These are phyloP conservation scores for Heliangelus exortis DNA, from an alignment of 2,797 vertebrate species.

Conservation along the genomic window DNA sequence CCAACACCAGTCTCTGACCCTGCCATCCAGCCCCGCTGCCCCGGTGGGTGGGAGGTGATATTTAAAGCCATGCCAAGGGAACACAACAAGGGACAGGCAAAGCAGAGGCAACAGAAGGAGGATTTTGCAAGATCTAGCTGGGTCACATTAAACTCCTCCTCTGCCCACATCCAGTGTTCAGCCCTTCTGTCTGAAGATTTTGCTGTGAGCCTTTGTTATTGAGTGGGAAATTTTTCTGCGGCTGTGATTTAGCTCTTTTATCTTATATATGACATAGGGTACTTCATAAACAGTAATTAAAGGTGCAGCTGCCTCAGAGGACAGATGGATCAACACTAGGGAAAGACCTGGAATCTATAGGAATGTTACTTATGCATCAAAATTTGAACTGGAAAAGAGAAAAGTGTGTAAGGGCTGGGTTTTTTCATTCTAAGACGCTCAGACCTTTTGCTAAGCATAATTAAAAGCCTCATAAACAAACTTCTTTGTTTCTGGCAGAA, in stretches of 20 bases:
- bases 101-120: slow-evolving; percentile 68
- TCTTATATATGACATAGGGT: too few species aligned
- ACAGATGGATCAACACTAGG: not conserved
- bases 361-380: not conserved
- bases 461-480: slow-evolving; percentile 34
- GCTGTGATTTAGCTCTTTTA: slow-evolving; percentile 17
- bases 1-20: slow-evolving; percentile 45
- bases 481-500: slow-evolving; percentile 68
- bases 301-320: not conserved
- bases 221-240: slow-evolving; percentile 46
- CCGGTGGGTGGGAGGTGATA: slow-evolving; percentile 48
- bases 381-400: not conserved
- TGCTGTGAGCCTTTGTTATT: slow-evolving; percentile 52
- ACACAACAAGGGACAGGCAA: slow-evolving; percentile 37
- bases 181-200: slow-evolving; percentile 64
- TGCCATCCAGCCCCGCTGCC: not conserved
- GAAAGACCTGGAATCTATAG: not conserved
- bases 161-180: slow-evolving; percentile 63
- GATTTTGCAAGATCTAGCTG: slow-evolving; percentile 53
- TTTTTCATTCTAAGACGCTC: slow-evolving; percentile 9
- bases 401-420: not conserved
- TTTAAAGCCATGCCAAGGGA: slow-evolving; percentile 39
- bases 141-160: slow-evolving; percentile 59
- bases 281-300: not conserved
- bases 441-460: slow-evolving; percentile 61